phyloP scores from a whole-genome alignment of 2,113 vertebrate genomes.

The Pseudorectes ferrugineus region DNA sequence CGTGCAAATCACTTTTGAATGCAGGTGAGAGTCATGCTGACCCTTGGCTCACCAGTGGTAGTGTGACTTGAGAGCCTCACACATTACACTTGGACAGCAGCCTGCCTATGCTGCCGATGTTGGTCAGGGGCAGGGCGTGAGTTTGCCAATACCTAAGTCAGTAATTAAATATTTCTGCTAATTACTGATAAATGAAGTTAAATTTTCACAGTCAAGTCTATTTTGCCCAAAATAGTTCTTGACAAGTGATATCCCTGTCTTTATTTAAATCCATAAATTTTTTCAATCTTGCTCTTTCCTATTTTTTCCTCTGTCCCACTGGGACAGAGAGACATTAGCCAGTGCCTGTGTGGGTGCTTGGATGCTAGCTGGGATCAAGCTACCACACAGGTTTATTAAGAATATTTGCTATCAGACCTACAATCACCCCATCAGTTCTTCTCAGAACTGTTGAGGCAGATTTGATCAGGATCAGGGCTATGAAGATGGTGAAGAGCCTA shows the following conservation, averaged over 20 bases:
- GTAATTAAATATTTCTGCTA: not conserved
- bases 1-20: not conserved
- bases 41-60: not conserved
- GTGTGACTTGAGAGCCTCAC: not conserved
- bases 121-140: not conserved
- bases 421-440: not conserved
- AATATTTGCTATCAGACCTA: not conserved
- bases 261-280: not conserved
- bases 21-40: rapidly evolving
- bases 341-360: not conserved
- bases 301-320: not conserved
- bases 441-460: not conserved
- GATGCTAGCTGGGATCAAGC: not conserved
- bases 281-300: not conserved
- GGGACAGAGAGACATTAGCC: not conserved
- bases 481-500: rapidly evolving
- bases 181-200: not conserved
- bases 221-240: not conserved
- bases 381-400: not conserved
- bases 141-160: not conserved
- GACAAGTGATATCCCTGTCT: not conserved
- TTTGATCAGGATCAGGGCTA: not conserved
- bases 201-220: not conserved
- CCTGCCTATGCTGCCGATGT: rapidly evolving
- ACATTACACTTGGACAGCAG: not conserved